phyloP scores from a whole-genome alignment of 2,888 invertebrate genomes.

The Eueremaeus valkanovi region DNA sequence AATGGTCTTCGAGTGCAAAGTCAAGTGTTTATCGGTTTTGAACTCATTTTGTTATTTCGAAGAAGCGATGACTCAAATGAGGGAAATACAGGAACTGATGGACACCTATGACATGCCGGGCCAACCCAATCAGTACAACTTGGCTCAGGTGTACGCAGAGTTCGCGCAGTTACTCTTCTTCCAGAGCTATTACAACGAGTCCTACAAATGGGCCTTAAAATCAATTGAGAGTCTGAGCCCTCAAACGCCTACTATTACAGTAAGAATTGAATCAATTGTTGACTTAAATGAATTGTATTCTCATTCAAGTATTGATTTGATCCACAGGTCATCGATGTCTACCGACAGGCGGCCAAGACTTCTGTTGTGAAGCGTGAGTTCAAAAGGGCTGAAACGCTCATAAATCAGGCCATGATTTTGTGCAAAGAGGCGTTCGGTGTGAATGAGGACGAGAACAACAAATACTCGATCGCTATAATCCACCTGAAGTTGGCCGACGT shows the following conservation, averaged over 20 bases:
- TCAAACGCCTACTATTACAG: slow-evolving; percentile 51
- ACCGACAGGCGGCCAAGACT: slow-evolving; percentile 79
- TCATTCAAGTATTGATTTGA: no score
- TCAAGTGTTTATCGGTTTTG: not conserved
- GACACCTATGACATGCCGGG: not conserved
- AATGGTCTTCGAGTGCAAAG: slow-evolving; percentile 4
- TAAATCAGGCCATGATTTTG: slow-evolving; percentile 72
- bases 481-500: slow-evolving; percentile 81
- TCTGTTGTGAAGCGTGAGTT: slow-evolving; percentile 85
- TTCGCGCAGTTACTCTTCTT: slow-evolving; percentile 76
- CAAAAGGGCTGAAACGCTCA: slow-evolving; percentile 71
- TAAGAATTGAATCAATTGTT: no score
- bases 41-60: slow-evolving; percentile 22
- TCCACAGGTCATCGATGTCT: slow-evolving; percentile 75
- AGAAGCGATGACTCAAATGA: slow-evolving; percentile 13
- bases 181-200: slow-evolving; percentile 76
- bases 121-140: not conserved
- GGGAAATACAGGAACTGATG: not conserved
- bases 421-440: slow-evolving; percentile 55
- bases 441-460: slow-evolving; percentile 6
- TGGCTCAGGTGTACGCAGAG: slow-evolving; percentile 72
- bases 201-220: slow-evolving; percentile 70
- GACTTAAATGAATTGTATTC: no score
- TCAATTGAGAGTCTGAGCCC: slow-evolving; percentile 64
- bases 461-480: not conserved